phyloP scores from a whole-genome alignment of 1,140 invertebrate species.

The Macrobrachium nipponense region DNA sequence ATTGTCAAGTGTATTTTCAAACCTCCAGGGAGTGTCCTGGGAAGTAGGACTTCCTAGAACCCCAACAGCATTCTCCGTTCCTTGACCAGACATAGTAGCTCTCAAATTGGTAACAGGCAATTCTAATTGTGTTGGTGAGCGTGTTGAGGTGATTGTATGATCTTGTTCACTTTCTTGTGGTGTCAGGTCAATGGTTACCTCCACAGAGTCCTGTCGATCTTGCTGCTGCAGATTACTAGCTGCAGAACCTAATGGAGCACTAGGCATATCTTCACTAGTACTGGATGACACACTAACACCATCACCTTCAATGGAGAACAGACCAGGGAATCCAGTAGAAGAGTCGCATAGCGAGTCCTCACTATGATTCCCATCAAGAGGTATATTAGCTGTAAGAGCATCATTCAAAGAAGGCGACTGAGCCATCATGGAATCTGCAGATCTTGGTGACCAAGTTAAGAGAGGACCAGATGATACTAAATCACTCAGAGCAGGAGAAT shows the following conservation, averaged over 20 bases:
- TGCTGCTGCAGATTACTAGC: constrained; percentile 37
- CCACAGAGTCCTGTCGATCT: constrained; percentile 36
- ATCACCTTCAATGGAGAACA: constrained; percentile 64
- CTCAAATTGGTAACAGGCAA: constrained; percentile 38
- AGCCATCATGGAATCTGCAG: constrained; percentile 64
- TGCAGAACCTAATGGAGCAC: constrained; percentile 8
- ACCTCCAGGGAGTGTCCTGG: constrained; percentile 59
- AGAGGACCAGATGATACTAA: constrained; percentile 61
- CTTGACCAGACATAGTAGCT: constrained; percentile 30
- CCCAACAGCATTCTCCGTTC: constrained; percentile 6
- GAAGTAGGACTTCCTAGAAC: constrained; percentile 32
- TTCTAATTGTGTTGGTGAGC: constrained; percentile 48
- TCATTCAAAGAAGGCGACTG: constrained; percentile 63
- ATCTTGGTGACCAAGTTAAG: constrained; percentile 63
- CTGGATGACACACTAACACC: constrained; percentile 62
- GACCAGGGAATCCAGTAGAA: constrained; percentile 62
- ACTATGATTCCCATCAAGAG: constrained; percentile 63
- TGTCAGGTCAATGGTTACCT: constrained; percentile 50
- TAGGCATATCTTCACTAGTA: constrained; percentile 60
- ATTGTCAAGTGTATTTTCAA: constrained; percentile 50
- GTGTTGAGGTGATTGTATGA: constrained; percentile 56
- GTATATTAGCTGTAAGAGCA: constrained; percentile 63
- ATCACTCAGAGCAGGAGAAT: constrained; percentile 63
- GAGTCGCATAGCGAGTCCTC: constrained; percentile 64
- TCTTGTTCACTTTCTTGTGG: constrained; percentile 57